Percentiles rank a stretch among this genome's conserved stretches.
phyloP scores from a whole-genome alignment of 2,113 vertebrate genomes.

The Cynoglossus semilaevis region DNA sequence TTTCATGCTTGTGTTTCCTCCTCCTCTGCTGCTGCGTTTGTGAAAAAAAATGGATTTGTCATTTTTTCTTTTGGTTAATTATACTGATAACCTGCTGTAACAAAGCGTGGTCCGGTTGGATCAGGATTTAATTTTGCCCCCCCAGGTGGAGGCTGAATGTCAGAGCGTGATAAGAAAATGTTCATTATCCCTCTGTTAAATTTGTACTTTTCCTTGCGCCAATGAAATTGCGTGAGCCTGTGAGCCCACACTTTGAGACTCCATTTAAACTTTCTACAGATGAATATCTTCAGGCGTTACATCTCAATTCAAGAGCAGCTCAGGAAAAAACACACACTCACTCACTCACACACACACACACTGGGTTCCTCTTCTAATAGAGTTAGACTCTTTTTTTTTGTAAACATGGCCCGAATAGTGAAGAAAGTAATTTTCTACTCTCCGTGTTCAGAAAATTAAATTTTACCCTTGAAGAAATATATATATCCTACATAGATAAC shows the following conservation, averaged over 20 bases:
- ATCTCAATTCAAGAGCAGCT: background rate
- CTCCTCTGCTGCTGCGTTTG: slow-evolving; percentile 23
- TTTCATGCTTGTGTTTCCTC: too few species aligned
- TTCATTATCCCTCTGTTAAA: slow-evolving; percentile 12
- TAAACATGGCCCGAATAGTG: slow-evolving; percentile 19
- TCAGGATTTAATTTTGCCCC: slow-evolving; percentile 27
- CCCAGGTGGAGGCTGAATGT: slow-evolving; percentile 11
- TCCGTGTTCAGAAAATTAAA: slow-evolving; percentile 45
- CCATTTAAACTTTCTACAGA: slow-evolving; percentile 9
- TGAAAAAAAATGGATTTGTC: slow-evolving; percentile 25
- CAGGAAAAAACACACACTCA: background rate
- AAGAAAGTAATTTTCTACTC: slow-evolving; percentile 54
- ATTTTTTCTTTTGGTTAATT: slow-evolving; percentile 36
- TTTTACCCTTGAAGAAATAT: slow-evolving; percentile 57
- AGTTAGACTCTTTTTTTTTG: background rate
- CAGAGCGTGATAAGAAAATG: slow-evolving; percentile 18
- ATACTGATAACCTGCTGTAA: slow-evolving; percentile 49
- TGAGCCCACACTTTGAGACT: background rate
- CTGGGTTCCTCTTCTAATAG: too few species aligned
- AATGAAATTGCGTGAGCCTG: background rate
- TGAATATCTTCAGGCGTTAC: slow-evolving; percentile 10
- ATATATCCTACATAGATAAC: slow-evolving; percentile 42
- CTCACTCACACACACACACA: too few species aligned
- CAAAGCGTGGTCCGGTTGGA: slow-evolving; percentile 35
- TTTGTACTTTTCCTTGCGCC: slow-evolving; percentile 5